These are phyloP conservation scores for Leptodactylus fallax DNA, from an alignment of 2,797 vertebrate species.

Conservation along the genomic window DNA sequence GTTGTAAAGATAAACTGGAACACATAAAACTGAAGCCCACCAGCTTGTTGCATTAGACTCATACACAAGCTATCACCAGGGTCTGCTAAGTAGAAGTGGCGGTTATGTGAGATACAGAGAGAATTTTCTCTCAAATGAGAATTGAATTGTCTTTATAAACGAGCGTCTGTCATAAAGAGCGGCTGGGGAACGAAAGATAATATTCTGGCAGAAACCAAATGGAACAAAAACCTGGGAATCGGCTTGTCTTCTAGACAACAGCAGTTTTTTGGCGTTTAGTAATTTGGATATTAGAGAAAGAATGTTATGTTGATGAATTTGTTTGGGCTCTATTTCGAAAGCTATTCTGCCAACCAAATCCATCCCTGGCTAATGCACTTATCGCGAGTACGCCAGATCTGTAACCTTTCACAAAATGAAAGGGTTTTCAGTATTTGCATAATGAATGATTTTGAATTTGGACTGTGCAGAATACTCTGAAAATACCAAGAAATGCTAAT, in stretches of 20 bases:
- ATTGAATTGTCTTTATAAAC: slow-evolving; percentile 64
- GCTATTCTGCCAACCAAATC: slow-evolving; percentile 57
- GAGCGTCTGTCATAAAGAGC: slow-evolving; percentile 55
- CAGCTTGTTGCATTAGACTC: not conserved
- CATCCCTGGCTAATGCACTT: slow-evolving; percentile 59
- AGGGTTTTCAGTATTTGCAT: slow-evolving; percentile 52
- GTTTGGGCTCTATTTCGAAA: slow-evolving; percentile 50
- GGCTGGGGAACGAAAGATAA: slow-evolving; percentile 64
- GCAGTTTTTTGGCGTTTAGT: slow-evolving; percentile 35
- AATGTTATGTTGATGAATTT: slow-evolving; percentile 50
- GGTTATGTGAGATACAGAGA: slow-evolving; percentile 38
- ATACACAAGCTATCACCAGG: slow-evolving; percentile 41
- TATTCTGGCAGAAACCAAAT: slow-evolving; percentile 64
- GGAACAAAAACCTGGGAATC: slow-evolving; percentile 55
- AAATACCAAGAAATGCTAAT: slow-evolving; percentile 50
- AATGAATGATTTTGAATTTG: slow-evolving; percentile 54
- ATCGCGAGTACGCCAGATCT: slow-evolving; percentile 50
- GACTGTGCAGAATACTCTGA: slow-evolving; percentile 41
- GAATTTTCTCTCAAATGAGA: slow-evolving; percentile 58
- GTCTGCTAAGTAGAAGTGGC: slow-evolving; percentile 62
- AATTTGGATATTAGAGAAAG: slow-evolving; percentile 38
- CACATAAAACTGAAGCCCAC: slow-evolving; percentile 29
- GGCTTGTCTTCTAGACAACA: slow-evolving; percentile 26
- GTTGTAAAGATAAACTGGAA: slow-evolving; percentile 13
- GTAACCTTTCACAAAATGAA: slow-evolving; percentile 60